These are phyloP conservation scores for Cheilosia vernalis DNA, from an alignment of 2,888 invertebrate genomes.

Conservation along the genomic window DNA sequence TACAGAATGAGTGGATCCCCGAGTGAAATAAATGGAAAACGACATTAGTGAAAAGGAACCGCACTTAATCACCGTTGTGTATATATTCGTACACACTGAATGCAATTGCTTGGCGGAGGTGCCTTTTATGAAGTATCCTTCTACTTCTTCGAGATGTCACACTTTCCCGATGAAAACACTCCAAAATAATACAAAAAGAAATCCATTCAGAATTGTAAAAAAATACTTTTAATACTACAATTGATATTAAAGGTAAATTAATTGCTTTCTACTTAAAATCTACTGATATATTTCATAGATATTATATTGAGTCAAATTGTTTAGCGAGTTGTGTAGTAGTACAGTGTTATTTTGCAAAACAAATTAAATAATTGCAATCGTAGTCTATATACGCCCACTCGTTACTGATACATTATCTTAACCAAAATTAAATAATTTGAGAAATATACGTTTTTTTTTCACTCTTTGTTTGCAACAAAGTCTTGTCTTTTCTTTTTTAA, in stretches of 20 bases:
- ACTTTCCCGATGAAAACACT: neutral
- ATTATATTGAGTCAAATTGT: constrained; percentile 13
- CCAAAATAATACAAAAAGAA: neutral
- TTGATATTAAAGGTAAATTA: constrained; percentile 40
- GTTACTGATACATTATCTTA: too few relatives aligned
- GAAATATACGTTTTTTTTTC: constrained; percentile 1
- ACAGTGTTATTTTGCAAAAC: neutral
- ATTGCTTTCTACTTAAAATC: constrained; percentile 44
- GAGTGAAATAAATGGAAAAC: too few relatives aligned
- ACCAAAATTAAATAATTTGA: neutral
- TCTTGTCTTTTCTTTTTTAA: constrained; percentile 1
- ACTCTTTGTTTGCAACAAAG: neutral
- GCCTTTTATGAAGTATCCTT: too few relatives aligned
- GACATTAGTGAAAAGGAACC: too few relatives aligned
- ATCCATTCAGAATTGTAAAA: constrained; percentile 32
- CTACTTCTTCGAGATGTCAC: neutral
- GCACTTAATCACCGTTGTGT: too few relatives aligned
- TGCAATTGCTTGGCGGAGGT: too few relatives aligned
- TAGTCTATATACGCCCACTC: too few relatives aligned
- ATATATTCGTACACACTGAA: too few relatives aligned
- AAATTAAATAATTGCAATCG: too few relatives aligned
- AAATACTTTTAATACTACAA: constrained; percentile 41
- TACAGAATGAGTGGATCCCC: too few relatives aligned
- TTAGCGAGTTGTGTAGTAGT: neutral
- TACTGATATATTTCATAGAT: constrained; percentile 50